A percentile compares a stretch with the other conserved stretches of the same genome.
Evolutionary conservation across 1,140 invertebrate species (phyloP).

Genomic region (Zaprionus ghesquierei): DNA sequence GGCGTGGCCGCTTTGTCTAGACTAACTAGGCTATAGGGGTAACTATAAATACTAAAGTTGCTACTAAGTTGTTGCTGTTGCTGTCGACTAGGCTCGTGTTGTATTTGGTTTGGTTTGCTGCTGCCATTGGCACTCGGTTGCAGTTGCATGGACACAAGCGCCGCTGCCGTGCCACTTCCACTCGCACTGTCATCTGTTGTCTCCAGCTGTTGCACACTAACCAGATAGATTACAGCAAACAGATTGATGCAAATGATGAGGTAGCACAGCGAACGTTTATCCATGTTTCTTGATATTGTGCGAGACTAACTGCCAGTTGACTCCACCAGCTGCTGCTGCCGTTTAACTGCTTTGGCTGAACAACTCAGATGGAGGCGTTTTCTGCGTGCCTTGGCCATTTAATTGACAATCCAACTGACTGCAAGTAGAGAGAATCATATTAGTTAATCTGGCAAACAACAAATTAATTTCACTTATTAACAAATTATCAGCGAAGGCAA

Average conservation of each 20-base stretch:
- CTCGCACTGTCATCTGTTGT: constrained; percentile 25
- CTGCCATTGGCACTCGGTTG: constrained; percentile 53
- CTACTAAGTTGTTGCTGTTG: constrained; percentile 29
- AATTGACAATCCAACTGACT: constrained; percentile 47
- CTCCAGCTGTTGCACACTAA: constrained; percentile 56
- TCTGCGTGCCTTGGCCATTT: constrained; percentile 71
- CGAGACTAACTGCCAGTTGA: constrained; percentile 6
- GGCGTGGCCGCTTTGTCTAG: constrained; percentile 47
- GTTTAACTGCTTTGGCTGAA: constrained; percentile 26
- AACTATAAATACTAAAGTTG: constrained; percentile 39
- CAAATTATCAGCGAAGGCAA: too few relatives aligned
- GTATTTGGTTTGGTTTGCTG: constrained; percentile 67
- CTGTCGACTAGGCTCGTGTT: constrained; percentile 67
- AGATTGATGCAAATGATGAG: constrained; percentile 73
- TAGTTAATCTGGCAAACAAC: background rate
- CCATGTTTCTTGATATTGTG: constrained; percentile 55
- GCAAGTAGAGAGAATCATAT: constrained; percentile 11
- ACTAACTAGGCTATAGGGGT: constrained; percentile 57
- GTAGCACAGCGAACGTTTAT: constrained; percentile 72
- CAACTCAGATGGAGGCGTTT: constrained; percentile 70
- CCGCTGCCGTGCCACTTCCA: constrained; percentile 26
- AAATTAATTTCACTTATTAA: constrained; percentile 2
- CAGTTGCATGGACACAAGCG: too few relatives aligned
- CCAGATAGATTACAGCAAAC: constrained; percentile 73
- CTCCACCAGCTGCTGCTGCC: constrained; percentile 7